These are phyloP conservation scores for Colostygia pectinataria DNA, from an alignment of 2,888 invertebrate species.

Conservation along the genomic window DNA sequence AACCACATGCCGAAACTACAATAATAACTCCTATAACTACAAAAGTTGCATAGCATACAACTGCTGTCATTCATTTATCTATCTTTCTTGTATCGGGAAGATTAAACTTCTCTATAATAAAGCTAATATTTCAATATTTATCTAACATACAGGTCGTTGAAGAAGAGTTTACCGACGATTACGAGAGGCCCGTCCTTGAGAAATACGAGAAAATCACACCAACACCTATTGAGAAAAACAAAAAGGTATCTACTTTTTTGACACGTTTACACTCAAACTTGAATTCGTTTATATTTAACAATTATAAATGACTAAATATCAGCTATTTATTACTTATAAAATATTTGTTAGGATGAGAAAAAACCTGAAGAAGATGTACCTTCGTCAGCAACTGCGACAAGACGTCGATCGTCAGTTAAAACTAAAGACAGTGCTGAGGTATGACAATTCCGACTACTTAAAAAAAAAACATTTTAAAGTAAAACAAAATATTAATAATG, in stretches of 20 bases:
- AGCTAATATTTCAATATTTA: conserved; percentile 30
- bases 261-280: neutral
- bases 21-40: too few species aligned
- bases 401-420: conserved; percentile 68
- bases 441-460: conserved; percentile 23
- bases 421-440: conserved; percentile 75
- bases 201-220: conserved; percentile 85
- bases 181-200: conserved; percentile 89
- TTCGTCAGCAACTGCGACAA: conserved; percentile 66
- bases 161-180: conserved; percentile 85
- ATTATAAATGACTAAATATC: too few species aligned
- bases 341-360: conserved; percentile 55
- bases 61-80: conserved; percentile 4
- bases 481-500: neutral
- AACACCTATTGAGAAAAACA: conserved; percentile 77
- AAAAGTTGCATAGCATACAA: too few species aligned
- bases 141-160: conserved; percentile 65
- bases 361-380: conserved; percentile 61
- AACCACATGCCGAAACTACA: too few species aligned
- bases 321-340: neutral
- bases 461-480: conserved; percentile 14
- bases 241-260: conserved; percentile 65
- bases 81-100: conserved; percentile 22
- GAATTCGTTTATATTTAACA: too few species aligned
- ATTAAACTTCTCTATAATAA: conserved; percentile 26